Percentiles rank a stretch among this genome's conserved stretches.
These are phyloP conservation scores for Volucella bombylans DNA, from an alignment of 2,888 invertebrate species.

Conservation along the genomic window DNA sequence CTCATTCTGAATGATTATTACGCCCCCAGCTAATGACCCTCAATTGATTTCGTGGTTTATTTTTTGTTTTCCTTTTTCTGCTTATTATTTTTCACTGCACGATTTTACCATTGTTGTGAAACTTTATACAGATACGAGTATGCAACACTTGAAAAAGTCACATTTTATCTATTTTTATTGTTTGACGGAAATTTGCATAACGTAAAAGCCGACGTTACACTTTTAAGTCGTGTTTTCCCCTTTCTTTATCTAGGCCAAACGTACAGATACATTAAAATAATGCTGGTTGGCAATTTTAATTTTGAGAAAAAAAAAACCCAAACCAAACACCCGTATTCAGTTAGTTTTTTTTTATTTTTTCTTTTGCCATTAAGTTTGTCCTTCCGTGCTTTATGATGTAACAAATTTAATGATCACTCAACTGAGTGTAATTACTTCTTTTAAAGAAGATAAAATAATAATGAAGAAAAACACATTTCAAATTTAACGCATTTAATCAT, in stretches of 20 bases:
- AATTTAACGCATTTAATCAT: constrained; percentile 3
- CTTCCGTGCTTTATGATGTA: constrained; percentile 16
- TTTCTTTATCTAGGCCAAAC: constrained; percentile 11
- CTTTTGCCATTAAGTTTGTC: constrained; percentile 6
- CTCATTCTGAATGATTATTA: constrained; percentile 12
- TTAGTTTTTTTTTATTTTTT: neutral
- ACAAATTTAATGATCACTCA: constrained; percentile 18
- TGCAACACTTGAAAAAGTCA: constrained; percentile 31
- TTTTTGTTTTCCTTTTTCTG: too few relatives aligned
- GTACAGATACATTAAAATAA: constrained; percentile 4
- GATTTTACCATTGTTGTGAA: constrained; percentile 19
- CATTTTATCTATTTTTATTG: constrained; percentile 50
- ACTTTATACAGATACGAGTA: constrained; percentile 5
- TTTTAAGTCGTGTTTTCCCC: constrained; percentile 7
- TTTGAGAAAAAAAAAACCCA: neutral
- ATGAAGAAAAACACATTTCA: neutral
- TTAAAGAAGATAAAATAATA: constrained; percentile 10
- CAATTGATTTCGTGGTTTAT: constrained; percentile 5
- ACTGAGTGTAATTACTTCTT: constrained; percentile 18
- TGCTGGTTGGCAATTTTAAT: constrained; percentile 34
- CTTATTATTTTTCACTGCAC: constrained; percentile 39
- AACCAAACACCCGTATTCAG: neutral
- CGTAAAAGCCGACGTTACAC: constrained; percentile 31
- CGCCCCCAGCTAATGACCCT: constrained; percentile 24
- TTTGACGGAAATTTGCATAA: constrained; percentile 45